A percentile compares a stretch with the other conserved stretches of the same genome.
These are phyloP conservation scores for Drosophila burlai DNA, from an alignment of 1,140 invertebrate species.

Conservation along the genomic window DNA sequence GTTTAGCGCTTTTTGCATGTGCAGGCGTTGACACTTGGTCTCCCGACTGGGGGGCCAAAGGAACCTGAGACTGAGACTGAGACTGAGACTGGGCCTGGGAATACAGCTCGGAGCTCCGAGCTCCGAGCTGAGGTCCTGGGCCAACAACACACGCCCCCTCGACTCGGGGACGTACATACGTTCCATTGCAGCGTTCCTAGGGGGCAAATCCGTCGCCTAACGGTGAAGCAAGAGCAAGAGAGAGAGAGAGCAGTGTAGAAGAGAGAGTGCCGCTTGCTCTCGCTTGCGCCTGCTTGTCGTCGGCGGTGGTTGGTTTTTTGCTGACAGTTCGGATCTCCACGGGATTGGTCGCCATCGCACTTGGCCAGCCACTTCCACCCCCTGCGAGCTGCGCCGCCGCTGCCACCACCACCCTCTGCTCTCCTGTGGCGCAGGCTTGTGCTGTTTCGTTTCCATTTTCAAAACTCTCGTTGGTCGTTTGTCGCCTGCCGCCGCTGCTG, in stretches of 20 bases:
- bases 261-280: constrained; percentile 7
- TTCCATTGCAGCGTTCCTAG: constrained; percentile 69
- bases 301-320: constrained; percentile 69
- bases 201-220: constrained; percentile 15
- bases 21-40: constrained; percentile 71
- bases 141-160: constrained; percentile 46
- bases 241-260: background rate
- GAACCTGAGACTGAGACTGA: constrained; percentile 9
- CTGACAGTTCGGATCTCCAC: constrained; percentile 76
- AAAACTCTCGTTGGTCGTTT: constrained; percentile 69
- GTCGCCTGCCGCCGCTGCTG: constrained; percentile 31
- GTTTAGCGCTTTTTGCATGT: constrained; percentile 8
- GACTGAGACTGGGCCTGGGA: constrained; percentile 20
- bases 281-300: constrained; percentile 8
- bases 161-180: constrained; percentile 45
- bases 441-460: constrained; percentile 72
- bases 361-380: constrained; percentile 45
- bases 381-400: background rate
- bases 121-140: constrained; percentile 26
- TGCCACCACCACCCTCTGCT: constrained; percentile 37
- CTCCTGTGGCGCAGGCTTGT: constrained; percentile 72
- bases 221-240: background rate
- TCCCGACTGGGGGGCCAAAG: constrained; percentile 32
- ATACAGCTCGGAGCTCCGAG: constrained; percentile 2
- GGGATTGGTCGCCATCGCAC: constrained; percentile 69